A percentile compares a stretch with the other conserved stretches of the same genome.
phyloP scores from a whole-genome alignment of 2,113 vertebrate genomes.

The Notiomystis cincta region DNA sequence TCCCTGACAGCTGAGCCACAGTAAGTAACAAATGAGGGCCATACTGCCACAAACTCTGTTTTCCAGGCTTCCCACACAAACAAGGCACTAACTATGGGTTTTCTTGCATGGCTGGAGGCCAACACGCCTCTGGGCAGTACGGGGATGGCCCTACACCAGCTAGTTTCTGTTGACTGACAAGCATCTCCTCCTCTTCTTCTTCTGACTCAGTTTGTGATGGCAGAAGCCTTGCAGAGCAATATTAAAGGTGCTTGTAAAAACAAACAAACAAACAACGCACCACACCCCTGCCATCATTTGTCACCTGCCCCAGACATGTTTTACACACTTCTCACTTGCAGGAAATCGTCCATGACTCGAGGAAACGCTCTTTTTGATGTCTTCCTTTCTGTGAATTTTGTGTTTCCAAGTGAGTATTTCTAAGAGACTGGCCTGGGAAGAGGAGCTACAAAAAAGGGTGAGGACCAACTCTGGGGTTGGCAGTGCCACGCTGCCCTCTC shows the following conservation, averaged over 20 bases:
- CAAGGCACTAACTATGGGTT: neutral
- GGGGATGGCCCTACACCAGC: neutral
- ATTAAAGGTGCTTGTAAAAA: neutral
- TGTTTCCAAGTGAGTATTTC: neutral
- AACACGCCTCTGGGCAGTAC: accelerated
- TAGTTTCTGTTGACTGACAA: neutral
- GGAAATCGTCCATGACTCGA: neutral
- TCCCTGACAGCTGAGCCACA: neutral
- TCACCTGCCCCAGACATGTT: neutral
- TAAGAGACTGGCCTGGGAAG: neutral
- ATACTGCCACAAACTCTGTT: neutral
- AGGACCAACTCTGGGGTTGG: neutral
- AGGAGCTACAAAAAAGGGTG: neutral
- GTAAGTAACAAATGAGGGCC: neutral
- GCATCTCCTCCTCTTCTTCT: neutral
- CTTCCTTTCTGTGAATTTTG: neutral
- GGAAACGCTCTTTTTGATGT: neutral
- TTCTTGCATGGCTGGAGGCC: neutral
- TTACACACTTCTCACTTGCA: neutral
- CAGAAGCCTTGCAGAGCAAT: neutral
- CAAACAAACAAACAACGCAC: neutral
- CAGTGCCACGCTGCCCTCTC: neutral
- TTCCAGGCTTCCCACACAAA: neutral
- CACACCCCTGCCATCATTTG: neutral
- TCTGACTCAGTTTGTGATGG: neutral